Percentiles rank a stretch among this genome's conserved stretches.
These are phyloP conservation scores for Idaea straminata DNA, from an alignment of 2,888 invertebrate species.

Conservation along the genomic window DNA sequence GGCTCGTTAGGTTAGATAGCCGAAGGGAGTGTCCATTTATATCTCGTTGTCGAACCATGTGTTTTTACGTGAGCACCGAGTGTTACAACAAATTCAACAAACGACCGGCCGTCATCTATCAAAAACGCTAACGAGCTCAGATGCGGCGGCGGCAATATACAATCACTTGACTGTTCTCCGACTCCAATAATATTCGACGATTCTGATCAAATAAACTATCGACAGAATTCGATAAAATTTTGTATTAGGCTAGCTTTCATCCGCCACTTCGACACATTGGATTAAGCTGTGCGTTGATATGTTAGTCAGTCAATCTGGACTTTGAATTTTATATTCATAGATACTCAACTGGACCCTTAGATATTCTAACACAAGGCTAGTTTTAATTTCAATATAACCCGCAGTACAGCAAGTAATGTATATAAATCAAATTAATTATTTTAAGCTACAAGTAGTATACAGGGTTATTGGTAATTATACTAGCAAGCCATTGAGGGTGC, in stretches of 20 bases:
- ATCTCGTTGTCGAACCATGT: constrained; percentile 73
- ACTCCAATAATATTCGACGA: constrained; percentile 69
- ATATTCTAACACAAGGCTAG: too few relatives aligned
- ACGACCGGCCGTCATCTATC: constrained; percentile 77
- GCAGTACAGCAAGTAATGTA: too few relatives aligned
- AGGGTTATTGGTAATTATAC: too few relatives aligned
- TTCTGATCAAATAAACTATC: constrained; percentile 52
- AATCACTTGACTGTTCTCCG: constrained; percentile 51
- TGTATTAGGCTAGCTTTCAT: not conserved
- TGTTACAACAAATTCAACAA: constrained; percentile 76
- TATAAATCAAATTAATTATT: too few relatives aligned
- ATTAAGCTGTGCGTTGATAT: too few relatives aligned
- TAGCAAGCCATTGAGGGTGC: too few relatives aligned
- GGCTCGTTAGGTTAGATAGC: constrained; percentile 77
- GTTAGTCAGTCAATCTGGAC: too few relatives aligned
- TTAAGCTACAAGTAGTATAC: too few relatives aligned
- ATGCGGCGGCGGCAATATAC: constrained; percentile 72
- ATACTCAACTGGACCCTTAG: too few relatives aligned
- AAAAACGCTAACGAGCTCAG: constrained; percentile 77
- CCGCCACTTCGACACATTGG: too few relatives aligned
- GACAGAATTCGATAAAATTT: not conserved
- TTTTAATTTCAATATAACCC: too few relatives aligned
- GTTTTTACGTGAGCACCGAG: constrained; percentile 70
- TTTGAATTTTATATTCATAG: too few relatives aligned
- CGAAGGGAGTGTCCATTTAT: constrained; percentile 76